phyloP scores from a whole-genome alignment of 2,797 vertebrate species.

The Nothura maculosa region DNA sequence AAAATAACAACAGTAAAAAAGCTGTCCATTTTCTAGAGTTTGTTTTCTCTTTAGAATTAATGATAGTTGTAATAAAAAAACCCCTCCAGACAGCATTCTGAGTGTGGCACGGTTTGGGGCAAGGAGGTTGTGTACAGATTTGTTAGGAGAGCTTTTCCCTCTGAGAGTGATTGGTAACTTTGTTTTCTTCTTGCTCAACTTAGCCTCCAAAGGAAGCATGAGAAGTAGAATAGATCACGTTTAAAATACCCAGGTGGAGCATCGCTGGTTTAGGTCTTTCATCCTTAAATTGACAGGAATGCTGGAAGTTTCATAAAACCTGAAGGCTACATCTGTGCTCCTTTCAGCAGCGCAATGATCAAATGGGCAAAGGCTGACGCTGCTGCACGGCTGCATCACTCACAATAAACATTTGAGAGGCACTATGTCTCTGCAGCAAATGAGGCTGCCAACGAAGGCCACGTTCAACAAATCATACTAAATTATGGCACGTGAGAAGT shows the following conservation, averaged over 20 bases:
- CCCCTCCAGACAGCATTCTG: rapidly evolving
- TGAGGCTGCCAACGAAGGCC: constrained; percentile 23
- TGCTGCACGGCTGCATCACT: background rate
- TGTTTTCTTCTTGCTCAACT: constrained; percentile 14
- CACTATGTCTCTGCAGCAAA: background rate
- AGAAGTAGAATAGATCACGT: background rate
- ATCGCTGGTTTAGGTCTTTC: background rate
- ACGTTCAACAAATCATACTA: constrained; percentile 29
- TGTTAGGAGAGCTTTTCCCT: background rate
- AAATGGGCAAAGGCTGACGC: background rate
- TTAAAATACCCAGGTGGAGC: background rate
- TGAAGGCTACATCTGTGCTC: constrained; percentile 22
- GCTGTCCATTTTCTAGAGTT: rapidly evolving
- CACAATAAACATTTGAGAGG: constrained; percentile 47
- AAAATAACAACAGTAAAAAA: background rate
- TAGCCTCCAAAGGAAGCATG: background rate
- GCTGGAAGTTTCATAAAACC: constrained; percentile 17
- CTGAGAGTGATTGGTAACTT: background rate
- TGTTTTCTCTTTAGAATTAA: background rate
- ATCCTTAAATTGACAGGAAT: background rate
- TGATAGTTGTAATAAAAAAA: rapidly evolving
- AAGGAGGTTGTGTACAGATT: rapidly evolving
- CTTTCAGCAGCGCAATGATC: background rate
- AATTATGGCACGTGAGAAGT: background rate
- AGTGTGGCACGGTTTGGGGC: background rate